These are phyloP conservation scores for Smithornis capensis DNA, from an alignment of 2,113 vertebrate genomes.

Conservation along the genomic window DNA sequence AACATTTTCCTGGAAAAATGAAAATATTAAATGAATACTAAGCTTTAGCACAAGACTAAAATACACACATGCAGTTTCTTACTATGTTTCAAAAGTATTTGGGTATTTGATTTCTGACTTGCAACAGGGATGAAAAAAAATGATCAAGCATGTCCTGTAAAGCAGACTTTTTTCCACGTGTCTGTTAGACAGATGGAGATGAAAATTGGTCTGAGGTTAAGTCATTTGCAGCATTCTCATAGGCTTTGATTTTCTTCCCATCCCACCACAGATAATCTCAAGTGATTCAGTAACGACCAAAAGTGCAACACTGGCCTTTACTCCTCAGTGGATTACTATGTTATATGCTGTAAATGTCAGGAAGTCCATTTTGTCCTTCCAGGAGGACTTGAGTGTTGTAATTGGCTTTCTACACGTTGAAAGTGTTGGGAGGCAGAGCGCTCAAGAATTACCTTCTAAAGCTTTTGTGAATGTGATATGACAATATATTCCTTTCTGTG, in stretches of 20 bases:
- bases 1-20: neutral
- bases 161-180: slow-evolving; percentile 59
- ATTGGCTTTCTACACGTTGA: slow-evolving; percentile 36
- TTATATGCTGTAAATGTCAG: slow-evolving; percentile 77
- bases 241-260: slow-evolving; percentile 77
- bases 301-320: slow-evolving; percentile 79
- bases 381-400: slow-evolving; percentile 53
- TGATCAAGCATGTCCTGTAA: slow-evolving; percentile 25
- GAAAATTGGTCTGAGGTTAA: slow-evolving; percentile 79
- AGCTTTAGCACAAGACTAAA: slow-evolving; percentile 9
- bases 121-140: slow-evolving; percentile 42
- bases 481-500: neutral
- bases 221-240: slow-evolving; percentile 75
- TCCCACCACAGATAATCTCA: slow-evolving; percentile 74
- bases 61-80: neutral
- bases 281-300: slow-evolving; percentile 81
- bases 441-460: slow-evolving; percentile 44
- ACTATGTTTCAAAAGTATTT: neutral
- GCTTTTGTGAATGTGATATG: slow-evolving; percentile 57
- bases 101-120: slow-evolving; percentile 59
- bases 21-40: neutral
- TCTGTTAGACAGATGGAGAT: slow-evolving; percentile 74
- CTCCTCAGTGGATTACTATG: slow-evolving; percentile 73
- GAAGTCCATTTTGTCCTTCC: slow-evolving; percentile 72
- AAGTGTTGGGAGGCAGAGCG: slow-evolving; percentile 28